Conservation (phyloP, 2,888 invertebrate genomes). For the Plagiodera versicolora region DNA sequence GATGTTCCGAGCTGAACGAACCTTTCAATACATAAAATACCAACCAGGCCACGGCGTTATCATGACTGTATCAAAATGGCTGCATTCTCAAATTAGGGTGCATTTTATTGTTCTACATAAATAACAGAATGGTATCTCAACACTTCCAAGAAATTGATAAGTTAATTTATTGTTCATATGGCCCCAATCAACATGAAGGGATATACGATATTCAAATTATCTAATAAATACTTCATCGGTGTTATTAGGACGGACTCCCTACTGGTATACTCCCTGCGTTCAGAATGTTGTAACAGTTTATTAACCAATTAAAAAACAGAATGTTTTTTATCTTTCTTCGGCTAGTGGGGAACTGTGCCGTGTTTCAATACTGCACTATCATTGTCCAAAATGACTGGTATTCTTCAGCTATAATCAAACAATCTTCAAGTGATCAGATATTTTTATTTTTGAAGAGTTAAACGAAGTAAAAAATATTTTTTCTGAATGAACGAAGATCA, state of each 20-base stretch:
- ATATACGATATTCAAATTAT: conserved; percentile 33
- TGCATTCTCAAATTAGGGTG: too few species aligned
- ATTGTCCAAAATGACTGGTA: background rate
- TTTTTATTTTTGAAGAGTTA: too few species aligned
- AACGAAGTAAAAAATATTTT: too few species aligned
- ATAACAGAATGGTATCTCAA: too few species aligned
- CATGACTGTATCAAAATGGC: too few species aligned
- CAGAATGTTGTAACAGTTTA: conserved; percentile 28
- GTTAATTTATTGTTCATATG: conserved; percentile 4
- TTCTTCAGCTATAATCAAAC: background rate
- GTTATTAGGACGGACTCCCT: conserved; percentile 26
- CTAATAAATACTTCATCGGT: conserved; percentile 30
- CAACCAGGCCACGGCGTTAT: too few species aligned
- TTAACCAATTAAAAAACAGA: conserved; percentile 16
- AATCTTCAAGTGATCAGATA: too few species aligned
- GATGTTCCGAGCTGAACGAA: too few species aligned
- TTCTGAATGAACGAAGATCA: too few species aligned
- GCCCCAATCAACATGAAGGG: conserved; percentile 14
- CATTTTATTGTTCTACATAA: too few species aligned
- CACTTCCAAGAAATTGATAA: conserved; percentile 4
- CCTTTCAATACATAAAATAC: too few species aligned
- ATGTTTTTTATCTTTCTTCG: background rate
- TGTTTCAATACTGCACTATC: background rate
- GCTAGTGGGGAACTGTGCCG: background rate
- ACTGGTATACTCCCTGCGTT: conserved; percentile 32